phyloP scores from a whole-genome alignment of 2,797 vertebrate genomes.

The Lycodopsis pacificus region DNA sequence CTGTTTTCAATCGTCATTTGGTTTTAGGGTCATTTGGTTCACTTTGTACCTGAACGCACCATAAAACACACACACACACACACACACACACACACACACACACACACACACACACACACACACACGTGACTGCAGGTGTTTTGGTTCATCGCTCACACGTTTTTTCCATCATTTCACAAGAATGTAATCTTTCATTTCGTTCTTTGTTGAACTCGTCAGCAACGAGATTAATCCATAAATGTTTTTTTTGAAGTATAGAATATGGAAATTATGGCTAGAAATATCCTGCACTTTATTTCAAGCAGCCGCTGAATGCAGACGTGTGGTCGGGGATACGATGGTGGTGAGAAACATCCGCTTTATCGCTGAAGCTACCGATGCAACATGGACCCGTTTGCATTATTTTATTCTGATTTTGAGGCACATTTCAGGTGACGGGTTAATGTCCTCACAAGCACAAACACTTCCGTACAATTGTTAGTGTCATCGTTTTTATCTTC shows the following conservation, averaged over 20 bases:
- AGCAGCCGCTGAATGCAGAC: constrained; percentile 56
- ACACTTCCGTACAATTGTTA: constrained; percentile 43
- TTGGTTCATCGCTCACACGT: not conserved
- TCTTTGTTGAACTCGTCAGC: constrained; percentile 53
- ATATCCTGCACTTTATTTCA: constrained; percentile 80
- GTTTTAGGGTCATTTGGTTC: constrained; percentile 1
- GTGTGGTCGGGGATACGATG: constrained; percentile 25
- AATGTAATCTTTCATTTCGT: constrained; percentile 70
- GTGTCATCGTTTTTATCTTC: constrained; percentile 42
- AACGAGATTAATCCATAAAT: constrained; percentile 63
- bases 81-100: too few species aligned
- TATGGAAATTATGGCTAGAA: constrained; percentile 56
- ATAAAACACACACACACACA: constrained; percentile 4
- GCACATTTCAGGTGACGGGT: constrained; percentile 59
- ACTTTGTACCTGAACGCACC: constrained; percentile 46
- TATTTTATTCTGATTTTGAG: constrained; percentile 29
- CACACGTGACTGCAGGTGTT: not conserved
- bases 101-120: too few species aligned
- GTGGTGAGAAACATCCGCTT: constrained; percentile 17
- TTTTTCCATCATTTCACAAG: constrained; percentile 54
- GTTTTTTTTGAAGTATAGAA: constrained; percentile 44
- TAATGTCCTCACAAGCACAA: constrained; percentile 68
- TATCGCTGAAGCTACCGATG: constrained; percentile 25
- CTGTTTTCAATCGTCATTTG: not conserved
- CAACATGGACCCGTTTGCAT: constrained; percentile 20